Evolutionary conservation across 1,140 invertebrate genomes (phyloP).

Genomic region (Philotrypesis tridentata): DNA sequence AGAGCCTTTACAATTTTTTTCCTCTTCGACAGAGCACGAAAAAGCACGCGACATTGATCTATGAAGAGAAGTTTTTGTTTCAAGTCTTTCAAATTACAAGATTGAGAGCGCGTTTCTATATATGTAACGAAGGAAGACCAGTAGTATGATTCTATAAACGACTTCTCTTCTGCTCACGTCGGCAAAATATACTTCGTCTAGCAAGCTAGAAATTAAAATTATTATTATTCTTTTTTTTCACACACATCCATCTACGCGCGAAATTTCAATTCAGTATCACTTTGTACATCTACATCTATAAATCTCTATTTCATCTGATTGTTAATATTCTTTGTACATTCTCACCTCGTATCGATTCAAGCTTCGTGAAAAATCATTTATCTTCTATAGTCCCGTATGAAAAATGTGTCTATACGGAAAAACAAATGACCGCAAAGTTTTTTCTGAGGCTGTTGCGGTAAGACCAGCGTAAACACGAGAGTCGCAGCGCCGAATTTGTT

Average conservation of each 20-base stretch:
- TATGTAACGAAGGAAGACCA: background rate
- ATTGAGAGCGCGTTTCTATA: background rate
- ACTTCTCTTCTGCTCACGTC: background rate
- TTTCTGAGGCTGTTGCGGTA: background rate
- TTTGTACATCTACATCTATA: background rate
- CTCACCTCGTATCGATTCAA: background rate
- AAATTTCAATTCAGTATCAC: background rate
- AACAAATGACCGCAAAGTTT: conserved; percentile 21
- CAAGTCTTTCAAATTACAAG: conserved; percentile 24
- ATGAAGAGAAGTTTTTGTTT: conserved; percentile 39
- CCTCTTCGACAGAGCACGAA: background rate
- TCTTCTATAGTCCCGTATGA: background rate
- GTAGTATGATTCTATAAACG: too few relatives aligned
- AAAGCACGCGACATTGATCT: conserved; percentile 37
- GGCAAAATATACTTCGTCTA: background rate
- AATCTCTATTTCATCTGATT: background rate
- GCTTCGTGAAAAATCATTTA: background rate
- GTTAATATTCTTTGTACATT: background rate
- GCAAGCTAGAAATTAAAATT: background rate
- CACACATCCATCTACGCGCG: too few relatives aligned
- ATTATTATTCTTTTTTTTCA: too few relatives aligned
- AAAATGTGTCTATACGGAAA: background rate
- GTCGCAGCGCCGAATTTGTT: conserved; percentile 39
- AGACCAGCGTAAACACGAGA: conserved; percentile 27
- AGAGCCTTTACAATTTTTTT: conserved; percentile 42